These are phyloP conservation scores for Geodia barretti DNA, from an alignment of 37 sponge, comb jelly and placozoan species.

Conservation along the genomic window DNA sequence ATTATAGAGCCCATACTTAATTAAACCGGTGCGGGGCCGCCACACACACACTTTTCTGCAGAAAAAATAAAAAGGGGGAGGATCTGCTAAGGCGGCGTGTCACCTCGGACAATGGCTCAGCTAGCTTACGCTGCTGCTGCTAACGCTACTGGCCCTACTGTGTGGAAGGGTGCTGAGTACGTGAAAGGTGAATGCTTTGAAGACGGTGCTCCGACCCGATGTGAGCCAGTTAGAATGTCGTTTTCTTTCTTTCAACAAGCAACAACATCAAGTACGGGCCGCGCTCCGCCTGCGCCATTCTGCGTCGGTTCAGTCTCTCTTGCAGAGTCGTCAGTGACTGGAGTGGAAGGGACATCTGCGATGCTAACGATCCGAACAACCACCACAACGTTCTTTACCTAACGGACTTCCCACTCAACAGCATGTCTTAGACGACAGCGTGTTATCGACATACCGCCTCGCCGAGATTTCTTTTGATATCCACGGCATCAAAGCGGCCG, in stretches of 20 bases:
- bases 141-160: too few species aligned
- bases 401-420: constrained; percentile 49
- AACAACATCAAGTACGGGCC: constrained; percentile 63
- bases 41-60: too few species aligned
- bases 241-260: constrained; percentile 26
- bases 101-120: background rate
- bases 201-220: constrained; percentile 27
- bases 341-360: constrained; percentile 19
- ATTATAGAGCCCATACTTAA: too few species aligned
- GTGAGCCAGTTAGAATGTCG: constrained; percentile 30
- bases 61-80: background rate
- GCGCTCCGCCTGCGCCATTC: constrained; percentile 40
- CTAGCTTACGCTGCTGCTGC: background rate
- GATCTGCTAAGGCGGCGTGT: background rate
- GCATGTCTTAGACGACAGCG: constrained; percentile 14
- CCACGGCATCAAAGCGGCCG: constrained; percentile 28
- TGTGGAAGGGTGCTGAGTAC: too few species aligned
- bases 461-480: constrained; percentile 58
- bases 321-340: constrained; percentile 11
- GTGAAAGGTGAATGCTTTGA: background rate
- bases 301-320: constrained; percentile 17
- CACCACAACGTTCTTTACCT: constrained; percentile 50
- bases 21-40: too few species aligned
- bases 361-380: constrained; percentile 21
- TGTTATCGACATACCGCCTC: constrained; percentile 44